Evolutionary conservation across 2,797 vertebrate species (phyloP).

Genomic region (Melanotaenia trifasciata): DNA sequence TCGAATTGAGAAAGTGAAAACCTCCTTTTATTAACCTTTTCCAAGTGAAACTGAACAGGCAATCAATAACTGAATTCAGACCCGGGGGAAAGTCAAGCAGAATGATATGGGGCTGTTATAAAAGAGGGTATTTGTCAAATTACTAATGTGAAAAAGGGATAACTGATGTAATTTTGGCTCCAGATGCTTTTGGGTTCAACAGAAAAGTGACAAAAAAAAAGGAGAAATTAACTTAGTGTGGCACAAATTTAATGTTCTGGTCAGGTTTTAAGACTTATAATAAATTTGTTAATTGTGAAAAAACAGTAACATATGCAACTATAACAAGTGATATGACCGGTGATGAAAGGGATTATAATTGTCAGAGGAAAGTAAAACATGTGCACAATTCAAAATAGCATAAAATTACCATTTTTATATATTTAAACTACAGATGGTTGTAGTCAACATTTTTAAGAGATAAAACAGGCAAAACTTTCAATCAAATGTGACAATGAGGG

Average conservation of each 20-base stretch:
- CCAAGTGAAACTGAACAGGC: conserved; percentile 94
- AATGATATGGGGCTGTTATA: conserved; percentile 90
- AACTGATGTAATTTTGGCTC: conserved; percentile 88
- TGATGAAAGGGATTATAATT: background rate
- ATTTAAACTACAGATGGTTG: background rate
- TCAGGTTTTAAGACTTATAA: conserved; percentile 14
- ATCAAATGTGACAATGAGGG: background rate
- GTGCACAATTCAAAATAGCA: background rate
- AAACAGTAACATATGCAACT: background rate
- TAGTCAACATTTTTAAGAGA: background rate
- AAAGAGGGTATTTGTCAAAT: conserved; percentile 89
- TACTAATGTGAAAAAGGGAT: conserved; percentile 87
- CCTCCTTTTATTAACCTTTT: conserved; percentile 98
- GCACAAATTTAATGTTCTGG: conserved; percentile 46
- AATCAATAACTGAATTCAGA: conserved; percentile 97
- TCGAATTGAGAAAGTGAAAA: conserved; percentile 99
- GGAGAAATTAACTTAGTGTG: conserved; percentile 67
- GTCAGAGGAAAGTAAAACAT: background rate
- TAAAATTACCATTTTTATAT: background rate
- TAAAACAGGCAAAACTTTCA: background rate
- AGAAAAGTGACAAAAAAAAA: conserved; percentile 74
- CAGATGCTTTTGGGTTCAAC: conserved; percentile 81
- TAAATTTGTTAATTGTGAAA: conserved; percentile 29
- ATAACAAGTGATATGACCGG: background rate
- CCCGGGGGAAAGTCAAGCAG: conserved; percentile 95